phyloP scores from a whole-genome alignment of 92 coral and sea anemone genomes.

The Zoanthus sociatus region DNA sequence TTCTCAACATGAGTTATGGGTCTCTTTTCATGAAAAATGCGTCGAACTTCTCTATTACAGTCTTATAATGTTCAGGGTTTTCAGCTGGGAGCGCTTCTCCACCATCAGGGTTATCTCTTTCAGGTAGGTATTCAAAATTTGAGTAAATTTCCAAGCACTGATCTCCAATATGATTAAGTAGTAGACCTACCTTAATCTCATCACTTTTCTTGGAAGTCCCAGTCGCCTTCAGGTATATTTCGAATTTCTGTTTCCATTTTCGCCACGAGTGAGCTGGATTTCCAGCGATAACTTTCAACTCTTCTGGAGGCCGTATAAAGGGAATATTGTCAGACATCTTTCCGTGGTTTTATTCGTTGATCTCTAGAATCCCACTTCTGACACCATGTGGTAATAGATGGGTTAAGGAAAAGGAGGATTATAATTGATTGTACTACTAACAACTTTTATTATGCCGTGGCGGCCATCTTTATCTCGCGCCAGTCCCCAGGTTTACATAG shows the following conservation, averaged over 20 bases:
- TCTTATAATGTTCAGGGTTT: slow-evolving; percentile 53
- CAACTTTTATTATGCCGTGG: no score
- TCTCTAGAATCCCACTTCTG: background rate
- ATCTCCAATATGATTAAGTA: slow-evolving; percentile 30
- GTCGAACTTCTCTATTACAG: slow-evolving; percentile 55
- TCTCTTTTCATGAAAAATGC: slow-evolving; percentile 59
- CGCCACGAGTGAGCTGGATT: background rate
- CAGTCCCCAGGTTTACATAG: no score
- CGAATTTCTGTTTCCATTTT: background rate
- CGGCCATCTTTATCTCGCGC: no score
- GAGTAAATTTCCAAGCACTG: slow-evolving; percentile 13
- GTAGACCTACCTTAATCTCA: slow-evolving; percentile 36
- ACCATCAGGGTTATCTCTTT: background rate
- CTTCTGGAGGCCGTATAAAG: background rate
- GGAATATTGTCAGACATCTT: background rate
- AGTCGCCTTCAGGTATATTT: background rate
- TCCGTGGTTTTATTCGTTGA: background rate
- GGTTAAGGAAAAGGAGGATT: background rate
- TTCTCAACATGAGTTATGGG: slow-evolving; percentile 50
- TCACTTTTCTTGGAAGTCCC: slow-evolving; percentile 11
- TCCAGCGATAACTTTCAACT: background rate
- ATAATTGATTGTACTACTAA: no score
- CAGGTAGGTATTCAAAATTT: slow-evolving; percentile 13
- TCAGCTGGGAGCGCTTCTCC: slow-evolving; percentile 54
- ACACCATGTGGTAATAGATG: background rate